Conservation (phyloP, 2,797 vertebrate genomes). For the Poeciliopsis presidionis region DNA sequence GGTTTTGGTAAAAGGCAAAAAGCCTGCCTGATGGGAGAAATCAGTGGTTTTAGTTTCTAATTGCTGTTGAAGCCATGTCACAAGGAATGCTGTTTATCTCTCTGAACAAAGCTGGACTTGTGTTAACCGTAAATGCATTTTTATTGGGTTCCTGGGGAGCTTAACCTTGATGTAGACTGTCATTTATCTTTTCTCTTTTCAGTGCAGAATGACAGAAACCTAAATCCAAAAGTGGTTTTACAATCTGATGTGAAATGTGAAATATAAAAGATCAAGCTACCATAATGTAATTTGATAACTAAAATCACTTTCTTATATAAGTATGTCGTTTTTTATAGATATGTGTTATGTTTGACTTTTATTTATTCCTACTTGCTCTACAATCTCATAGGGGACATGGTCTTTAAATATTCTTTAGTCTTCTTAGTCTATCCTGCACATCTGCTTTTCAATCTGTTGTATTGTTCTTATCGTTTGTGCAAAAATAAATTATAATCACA, state of each 20-base stretch:
- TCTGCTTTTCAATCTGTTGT: no score
- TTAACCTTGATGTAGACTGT: not conserved
- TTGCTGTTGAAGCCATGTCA: conserved; percentile 10
- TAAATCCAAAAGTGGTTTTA: not conserved
- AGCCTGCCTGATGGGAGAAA: conserved; percentile 65
- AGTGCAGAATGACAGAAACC: not conserved
- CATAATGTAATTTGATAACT: not conserved
- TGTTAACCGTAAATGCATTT: not conserved
- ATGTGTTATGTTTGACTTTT: no score
- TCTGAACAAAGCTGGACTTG: conserved; percentile 7
- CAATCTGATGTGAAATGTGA: not conserved
- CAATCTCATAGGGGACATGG: no score
- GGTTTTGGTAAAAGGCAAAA: conserved; percentile 73
- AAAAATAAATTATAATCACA: no score
- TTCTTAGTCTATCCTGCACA: no score
- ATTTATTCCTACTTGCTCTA: no score
- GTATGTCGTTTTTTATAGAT: no score
- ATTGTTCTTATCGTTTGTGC: no score
- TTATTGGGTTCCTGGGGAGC: not conserved
- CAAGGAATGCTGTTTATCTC: conserved; percentile 9
- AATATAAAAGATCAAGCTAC: not conserved
- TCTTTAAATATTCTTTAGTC: no score
- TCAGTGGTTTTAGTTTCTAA: conserved; percentile 18
- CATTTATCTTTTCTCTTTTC: not conserved
- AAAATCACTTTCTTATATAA: not conserved